Conservation (phyloP, 2,888 invertebrate genomes). For the Biston stratarius region DNA sequence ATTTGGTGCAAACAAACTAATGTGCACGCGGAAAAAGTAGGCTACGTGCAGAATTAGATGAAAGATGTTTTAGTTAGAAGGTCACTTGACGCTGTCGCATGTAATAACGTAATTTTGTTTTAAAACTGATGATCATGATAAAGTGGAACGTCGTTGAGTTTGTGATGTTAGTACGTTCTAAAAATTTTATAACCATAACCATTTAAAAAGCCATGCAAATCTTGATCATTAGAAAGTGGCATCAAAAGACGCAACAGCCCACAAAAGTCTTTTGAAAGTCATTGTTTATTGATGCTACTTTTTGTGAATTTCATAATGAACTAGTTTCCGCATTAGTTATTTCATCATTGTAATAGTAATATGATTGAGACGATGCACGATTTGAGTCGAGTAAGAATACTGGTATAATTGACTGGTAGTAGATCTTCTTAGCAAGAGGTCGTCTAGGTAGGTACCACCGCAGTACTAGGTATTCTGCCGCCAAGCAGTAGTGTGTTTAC, state of each 20-base stretch:
- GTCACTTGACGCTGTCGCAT: constrained; percentile 6
- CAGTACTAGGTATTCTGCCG: too few species aligned
- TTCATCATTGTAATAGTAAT: constrained; percentile 8
- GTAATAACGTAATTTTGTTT: constrained; percentile 11
- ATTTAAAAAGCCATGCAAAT: constrained; percentile 47
- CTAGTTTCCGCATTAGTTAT: constrained; percentile 11
- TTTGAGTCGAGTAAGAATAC: not conserved
- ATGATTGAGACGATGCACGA: not conserved
- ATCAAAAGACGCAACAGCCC: constrained; percentile 36
- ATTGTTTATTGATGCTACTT: constrained; percentile 44
- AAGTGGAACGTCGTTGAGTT: not conserved
- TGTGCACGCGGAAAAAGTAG: constrained; percentile 26
- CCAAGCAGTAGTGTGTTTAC: too few species aligned
- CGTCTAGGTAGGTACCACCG: too few species aligned
- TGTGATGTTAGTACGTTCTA: not conserved
- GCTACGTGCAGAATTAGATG: constrained; percentile 13
- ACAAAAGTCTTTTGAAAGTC: constrained; percentile 44
- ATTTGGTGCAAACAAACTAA: constrained; percentile 35
- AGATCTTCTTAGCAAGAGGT: too few species aligned
- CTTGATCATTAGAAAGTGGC: constrained; percentile 65
- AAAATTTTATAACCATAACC: constrained; percentile 22
- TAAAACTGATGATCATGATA: constrained; percentile 7
- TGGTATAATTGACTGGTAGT: too few species aligned
- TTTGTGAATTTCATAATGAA: constrained; percentile 27
- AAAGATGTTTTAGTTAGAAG: constrained; percentile 37